Base-by-base conservation (phyloP, 2,113 vertebrate genomes). In the Nesoenas mayeri region DNA sequence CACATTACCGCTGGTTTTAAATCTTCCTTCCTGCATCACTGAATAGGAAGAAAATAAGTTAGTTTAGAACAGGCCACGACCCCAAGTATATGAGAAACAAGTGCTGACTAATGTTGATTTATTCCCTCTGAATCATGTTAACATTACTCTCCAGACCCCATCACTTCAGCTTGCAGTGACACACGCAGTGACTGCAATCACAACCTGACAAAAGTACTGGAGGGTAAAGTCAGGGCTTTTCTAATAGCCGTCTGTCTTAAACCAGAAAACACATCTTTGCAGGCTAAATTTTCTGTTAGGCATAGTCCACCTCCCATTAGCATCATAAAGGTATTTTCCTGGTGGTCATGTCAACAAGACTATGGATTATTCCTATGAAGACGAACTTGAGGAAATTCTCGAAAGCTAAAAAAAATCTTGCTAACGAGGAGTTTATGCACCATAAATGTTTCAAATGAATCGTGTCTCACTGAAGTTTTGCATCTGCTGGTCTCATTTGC, bases 81-180 rank as follows among this genome's bases (percentile, higher is more conserved):
- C 83, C 15, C 11, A 67, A 91, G 50, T 80, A 83, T 73, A 85
- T 25, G 64, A 73, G 38, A 91, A 36, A 65, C 71, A 95, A 92
- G 57, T 85, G 78, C 92, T 93, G 88, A 91, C 93, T 94, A 94
- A 94, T 54, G 56, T 51, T 8, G n/a, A 93, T 94, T 87, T 56
- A 93, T 90, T 67, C 88, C 57, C 69, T 93, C 42, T 67, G 86
- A 91, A 60, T 89, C 78, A 70, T 19, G 71, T 75, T 91, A 95
- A 71, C 28, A 61, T 60, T 71, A 50, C 26, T 88, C 58, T 93
- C 60, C 77, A 95, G 74, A 81, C 38, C 11, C 25, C 77, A 74
- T 50, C 80, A 25, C 66, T 89, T 89, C 75, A 48, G 15, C 36
- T 72, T 91, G 61, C 66, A 79, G n/a, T 73, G 71, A 65, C 66